Evolutionary conservation across 2,888 invertebrate species (phyloP).

Genomic region (Cataglyphis rosenhaueri): DNA sequence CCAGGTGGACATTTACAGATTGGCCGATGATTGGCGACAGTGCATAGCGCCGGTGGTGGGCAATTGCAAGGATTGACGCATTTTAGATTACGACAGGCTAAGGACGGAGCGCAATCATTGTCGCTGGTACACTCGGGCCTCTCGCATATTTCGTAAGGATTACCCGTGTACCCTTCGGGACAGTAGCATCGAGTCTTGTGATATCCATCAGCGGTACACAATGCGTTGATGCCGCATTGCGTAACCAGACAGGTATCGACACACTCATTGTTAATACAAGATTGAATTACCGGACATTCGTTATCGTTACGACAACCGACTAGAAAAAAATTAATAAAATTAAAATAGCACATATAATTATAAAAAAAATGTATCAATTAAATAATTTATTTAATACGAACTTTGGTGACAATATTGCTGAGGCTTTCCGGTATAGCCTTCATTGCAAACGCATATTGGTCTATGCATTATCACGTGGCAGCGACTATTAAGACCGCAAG

Average conservation of each 20-base stretch:
- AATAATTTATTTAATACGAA: constrained; percentile 84
- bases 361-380: not conserved
- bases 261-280: constrained; percentile 93
- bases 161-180: constrained; percentile 91
- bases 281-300: constrained; percentile 93
- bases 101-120: constrained; percentile 91
- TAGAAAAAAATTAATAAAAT: constrained; percentile 75
- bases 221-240: constrained; percentile 93
- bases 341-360: not conserved
- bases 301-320: constrained; percentile 94
- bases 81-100: constrained; percentile 92
- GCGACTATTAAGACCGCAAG: constrained; percentile 92
- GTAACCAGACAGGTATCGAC: constrained; percentile 92
- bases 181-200: constrained; percentile 94
- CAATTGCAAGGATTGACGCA: constrained; percentile 95
- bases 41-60: constrained; percentile 91
- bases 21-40: constrained; percentile 91
- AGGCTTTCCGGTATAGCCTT: constrained; percentile 94
- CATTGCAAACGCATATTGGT: constrained; percentile 93
- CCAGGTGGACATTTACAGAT: constrained; percentile 94
- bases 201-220: constrained; percentile 91
- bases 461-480: constrained; percentile 93
- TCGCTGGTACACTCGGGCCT: constrained; percentile 92
- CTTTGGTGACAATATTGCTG: constrained; percentile 92
- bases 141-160: constrained; percentile 92